Evolutionary conservation across 2,797 vertebrate species (phyloP).

Genomic region (Podargus strigoides): DNA sequence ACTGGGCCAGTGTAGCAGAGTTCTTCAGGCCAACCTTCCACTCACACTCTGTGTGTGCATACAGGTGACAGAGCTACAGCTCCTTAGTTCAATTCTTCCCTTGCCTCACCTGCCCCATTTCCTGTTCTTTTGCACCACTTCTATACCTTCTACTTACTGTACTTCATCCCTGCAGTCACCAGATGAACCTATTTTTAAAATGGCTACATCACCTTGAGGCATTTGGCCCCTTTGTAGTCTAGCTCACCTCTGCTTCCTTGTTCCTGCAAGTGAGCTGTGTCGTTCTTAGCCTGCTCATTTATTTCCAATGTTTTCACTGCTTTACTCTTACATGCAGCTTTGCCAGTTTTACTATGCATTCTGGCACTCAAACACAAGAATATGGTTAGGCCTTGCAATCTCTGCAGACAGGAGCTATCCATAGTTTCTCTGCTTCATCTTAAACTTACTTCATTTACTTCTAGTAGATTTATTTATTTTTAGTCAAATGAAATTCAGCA

Average conservation of each 20-base stretch:
- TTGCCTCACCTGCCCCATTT: neutral
- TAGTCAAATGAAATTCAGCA: neutral
- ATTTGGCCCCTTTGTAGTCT: neutral
- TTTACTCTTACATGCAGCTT: neutral
- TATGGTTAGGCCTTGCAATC: neutral
- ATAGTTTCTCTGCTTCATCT: neutral
- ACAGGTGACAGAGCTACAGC: neutral
- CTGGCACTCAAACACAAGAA: neutral
- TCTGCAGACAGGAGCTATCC: neutral
- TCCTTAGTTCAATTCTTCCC: neutral
- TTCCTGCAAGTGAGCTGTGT: neutral
- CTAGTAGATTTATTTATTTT: neutral
- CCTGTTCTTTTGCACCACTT: neutral
- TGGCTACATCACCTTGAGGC: neutral
- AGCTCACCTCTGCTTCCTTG: neutral
- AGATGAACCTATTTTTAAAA: neutral
- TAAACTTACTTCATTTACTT: neutral
- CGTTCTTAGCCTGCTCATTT: neutral
- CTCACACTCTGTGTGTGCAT: neutral
- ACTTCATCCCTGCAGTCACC: neutral
- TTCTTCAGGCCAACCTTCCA: neutral
- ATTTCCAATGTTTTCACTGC: neutral
- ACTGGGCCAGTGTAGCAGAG: neutral
- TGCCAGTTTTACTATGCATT: neutral
- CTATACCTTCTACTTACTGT: neutral